phyloP scores from a whole-genome alignment of 2,797 vertebrate genomes.

The Chelidonichthys spinosus region DNA sequence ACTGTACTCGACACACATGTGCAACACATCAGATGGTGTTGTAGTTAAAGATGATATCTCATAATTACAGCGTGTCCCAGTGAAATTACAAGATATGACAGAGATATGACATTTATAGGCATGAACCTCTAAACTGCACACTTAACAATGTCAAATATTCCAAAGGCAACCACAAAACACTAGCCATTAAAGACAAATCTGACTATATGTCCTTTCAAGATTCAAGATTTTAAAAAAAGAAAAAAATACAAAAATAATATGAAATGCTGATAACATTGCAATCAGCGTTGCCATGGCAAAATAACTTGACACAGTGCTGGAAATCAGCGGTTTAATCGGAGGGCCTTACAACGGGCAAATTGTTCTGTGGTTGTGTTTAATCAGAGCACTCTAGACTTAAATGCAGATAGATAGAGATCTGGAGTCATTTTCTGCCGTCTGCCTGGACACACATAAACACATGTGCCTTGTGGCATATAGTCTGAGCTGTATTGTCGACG shows the following conservation, averaged over 20 bases:
- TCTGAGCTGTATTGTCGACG: slow-evolving; percentile 59
- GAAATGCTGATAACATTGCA: slow-evolving; percentile 70
- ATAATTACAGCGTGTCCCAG: slow-evolving; percentile 56
- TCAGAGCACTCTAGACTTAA: slow-evolving; percentile 81
- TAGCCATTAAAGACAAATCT: slow-evolving; percentile 14
- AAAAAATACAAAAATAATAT: slow-evolving; percentile 24
- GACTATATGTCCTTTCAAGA: slow-evolving; percentile 12
- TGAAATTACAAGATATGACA: slow-evolving; percentile 54
- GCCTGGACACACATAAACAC: slow-evolving; percentile 80
- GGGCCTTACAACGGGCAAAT: slow-evolving; percentile 75
- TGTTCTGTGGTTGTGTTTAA: slow-evolving; percentile 81
- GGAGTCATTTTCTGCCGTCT: slow-evolving; percentile 85
- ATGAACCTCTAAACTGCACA: slow-evolving; percentile 19
- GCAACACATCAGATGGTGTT: slow-evolving; percentile 69
- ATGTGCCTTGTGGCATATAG: slow-evolving; percentile 78
- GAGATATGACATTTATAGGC: slow-evolving; percentile 54
- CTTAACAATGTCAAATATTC: slow-evolving; percentile 7
- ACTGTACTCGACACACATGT: slow-evolving; percentile 67
- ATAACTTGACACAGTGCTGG: slow-evolving; percentile 72
- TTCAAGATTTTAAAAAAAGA: slow-evolving; percentile 24
- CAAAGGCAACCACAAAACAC: slow-evolving; percentile 4
- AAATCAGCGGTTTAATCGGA: slow-evolving; percentile 78
- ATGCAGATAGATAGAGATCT: slow-evolving; percentile 81
- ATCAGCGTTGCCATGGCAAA: slow-evolving; percentile 77
- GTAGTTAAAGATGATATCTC: slow-evolving; percentile 74